Evolutionary conservation across 2,888 invertebrate species (phyloP), one percentile per base, ranked within the genome.

Genomic region (Mellilla xanthometata): DNA sequence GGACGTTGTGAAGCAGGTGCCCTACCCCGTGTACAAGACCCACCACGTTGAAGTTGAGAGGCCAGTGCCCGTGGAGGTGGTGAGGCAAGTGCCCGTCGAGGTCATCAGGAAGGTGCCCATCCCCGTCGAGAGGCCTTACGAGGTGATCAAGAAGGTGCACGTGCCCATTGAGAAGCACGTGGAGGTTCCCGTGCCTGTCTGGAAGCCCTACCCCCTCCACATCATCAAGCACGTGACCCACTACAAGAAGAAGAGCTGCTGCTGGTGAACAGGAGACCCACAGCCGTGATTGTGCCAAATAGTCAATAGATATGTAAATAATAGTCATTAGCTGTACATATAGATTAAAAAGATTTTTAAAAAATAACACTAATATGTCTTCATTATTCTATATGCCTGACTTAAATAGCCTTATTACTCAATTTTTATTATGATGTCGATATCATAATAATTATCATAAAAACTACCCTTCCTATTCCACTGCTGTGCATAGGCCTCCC

Each of bases 191-290:
- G 81, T 82, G n/a, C 59, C 81, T 4, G 76, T 88, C 6, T 88
- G 87, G 87, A 86, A 89, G 68, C 87, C 89, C 0, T 79, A 83
- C 68, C 89, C 87, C 0, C 68, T 89, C 42, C 88, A 89, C 60
- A 82, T 89, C 67, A 86, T 88, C 69, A 89, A 89, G 54, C 89
- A 89, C 68, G 76, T 89, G 34, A 88, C 87, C 50, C 89, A 89
- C 62, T 87, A 88, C 76, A 76, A 87, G 60, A 85, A 87, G 73
- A 87, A 88, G 73, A 78, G 75, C 68, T 81, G 83, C 65, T 82
- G 87, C 65, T 87, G 88, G 84, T 88, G 62, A 82, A 61, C 7
- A 49, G 49, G 28, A 35, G 39, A 50, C 8, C 50, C 52, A 57
- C 65, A 74, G 65, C 72, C 76, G 72, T 83, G 76, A 77, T 79